phyloP scores from a whole-genome alignment of 2,113 vertebrate genomes.

The Oreochromis spilurus region DNA sequence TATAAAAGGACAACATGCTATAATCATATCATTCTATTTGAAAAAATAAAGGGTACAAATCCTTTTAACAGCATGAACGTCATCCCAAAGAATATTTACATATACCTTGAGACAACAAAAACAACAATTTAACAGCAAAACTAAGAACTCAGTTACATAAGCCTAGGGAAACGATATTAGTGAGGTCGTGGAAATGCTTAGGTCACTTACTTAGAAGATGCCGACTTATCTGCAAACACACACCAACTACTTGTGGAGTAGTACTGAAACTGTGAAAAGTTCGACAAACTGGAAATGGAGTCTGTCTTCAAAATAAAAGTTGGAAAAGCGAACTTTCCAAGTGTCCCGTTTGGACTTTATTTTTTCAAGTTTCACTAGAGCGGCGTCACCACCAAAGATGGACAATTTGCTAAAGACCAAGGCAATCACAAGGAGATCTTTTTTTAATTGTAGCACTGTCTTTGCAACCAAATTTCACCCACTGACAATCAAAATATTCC shows the following conservation, averaged over 20 bases:
- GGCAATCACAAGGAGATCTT: not conserved
- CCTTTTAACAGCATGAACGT: fast-evolving
- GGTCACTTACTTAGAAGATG: not conserved
- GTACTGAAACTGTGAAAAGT: not conserved
- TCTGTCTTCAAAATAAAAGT: not conserved
- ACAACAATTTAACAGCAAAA: not conserved
- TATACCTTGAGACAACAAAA: not conserved
- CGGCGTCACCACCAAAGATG: not conserved
- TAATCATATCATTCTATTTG: fast-evolving
- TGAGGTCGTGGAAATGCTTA: fast-evolving
- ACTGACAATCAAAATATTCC: not conserved
- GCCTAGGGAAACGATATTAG: not conserved
- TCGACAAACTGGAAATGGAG: fast-evolving
- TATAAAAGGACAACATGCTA: not conserved
- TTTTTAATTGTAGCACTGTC: not conserved
- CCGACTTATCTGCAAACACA: not conserved
- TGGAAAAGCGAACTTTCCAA: not conserved
- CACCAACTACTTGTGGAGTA: not conserved
- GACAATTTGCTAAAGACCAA: not conserved
- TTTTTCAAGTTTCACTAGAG: not conserved
- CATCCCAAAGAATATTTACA: not conserved
- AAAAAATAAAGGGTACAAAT: not conserved
- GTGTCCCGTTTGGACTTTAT: fast-evolving
- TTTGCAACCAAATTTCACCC: not conserved
- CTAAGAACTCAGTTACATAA: not conserved